Evolutionary conservation across 2,797 vertebrate genomes (phyloP).

Genomic region (Eidolon dupreanum): DNA sequence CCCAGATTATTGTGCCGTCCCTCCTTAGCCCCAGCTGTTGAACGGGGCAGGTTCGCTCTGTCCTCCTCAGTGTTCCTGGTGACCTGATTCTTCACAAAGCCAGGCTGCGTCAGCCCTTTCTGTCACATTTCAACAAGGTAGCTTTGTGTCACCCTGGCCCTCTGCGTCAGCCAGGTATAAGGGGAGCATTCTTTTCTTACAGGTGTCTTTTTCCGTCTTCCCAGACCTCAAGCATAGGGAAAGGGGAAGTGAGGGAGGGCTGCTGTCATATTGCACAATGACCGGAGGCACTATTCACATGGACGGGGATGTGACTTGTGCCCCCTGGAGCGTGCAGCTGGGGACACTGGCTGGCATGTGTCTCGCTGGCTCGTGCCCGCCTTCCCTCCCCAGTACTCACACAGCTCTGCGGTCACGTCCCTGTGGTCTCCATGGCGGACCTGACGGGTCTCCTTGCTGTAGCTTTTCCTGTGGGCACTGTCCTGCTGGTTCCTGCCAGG

Average conservation of each 20-base stretch:
- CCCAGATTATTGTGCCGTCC: not conserved
- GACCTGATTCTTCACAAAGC: not conserved
- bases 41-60: not conserved
- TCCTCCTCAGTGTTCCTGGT: not conserved
- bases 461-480: not conserved
- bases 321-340: not conserved
- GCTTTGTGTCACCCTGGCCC: not conserved
- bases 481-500: not conserved
- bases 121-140: not conserved
- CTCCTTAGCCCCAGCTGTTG: constrained; percentile 44
- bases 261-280: rapidly evolving
- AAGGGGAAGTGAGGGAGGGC: not conserved
- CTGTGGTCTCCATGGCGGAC: not conserved
- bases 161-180: too few species aligned
- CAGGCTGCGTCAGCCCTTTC: not conserved
- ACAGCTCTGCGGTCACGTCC: not conserved
- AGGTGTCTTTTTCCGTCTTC: not conserved
- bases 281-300: not conserved
- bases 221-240: rapidly evolving
- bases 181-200: not conserved
- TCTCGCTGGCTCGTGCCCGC: rapidly evolving
- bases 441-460: rapidly evolving
- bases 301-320: not conserved
- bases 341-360: not conserved
- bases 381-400: rapidly evolving